Evolutionary conservation across 2,113 vertebrate species (phyloP), one percentile per base, ranked within the genome.

Genomic region (Ochotona princeps): DNA sequence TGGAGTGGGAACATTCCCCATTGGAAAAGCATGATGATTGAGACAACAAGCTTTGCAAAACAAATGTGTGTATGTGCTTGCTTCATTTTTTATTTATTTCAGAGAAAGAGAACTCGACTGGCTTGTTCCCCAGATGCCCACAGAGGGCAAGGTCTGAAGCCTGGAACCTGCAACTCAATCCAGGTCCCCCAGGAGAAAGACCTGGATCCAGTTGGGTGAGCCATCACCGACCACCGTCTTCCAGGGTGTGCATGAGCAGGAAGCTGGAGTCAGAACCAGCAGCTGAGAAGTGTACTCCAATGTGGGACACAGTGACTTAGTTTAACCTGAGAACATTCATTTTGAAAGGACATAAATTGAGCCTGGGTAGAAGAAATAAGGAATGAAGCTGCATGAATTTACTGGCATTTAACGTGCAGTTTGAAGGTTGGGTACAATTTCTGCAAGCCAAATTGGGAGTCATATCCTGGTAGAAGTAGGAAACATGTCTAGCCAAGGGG

Each of bases 361-460:
- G 21, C 10, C 44, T 79, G 81, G 28, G 72, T 75, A 66, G 65
- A 32, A 49, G 15, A 44, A 38, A 57, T 63, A 54, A 32, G 28
- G 80, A 93, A 32, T 26, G 80, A 93, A 92, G 47, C 74, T 54
- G 25, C 47, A 2, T 90, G 87, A 38, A n/a, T 67, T 85, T 15
- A 18, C 1, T 20, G 57, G 30, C 60, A 25, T 69, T 51, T 49
- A 65, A 63, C 51, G 57, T 17, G 23, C 32, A 49, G 30, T 49
- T 82, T 10, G 35, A 69, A 76, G 30, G 0, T 18, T 72, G 72
- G 26, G 18, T n/a, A 20, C 54, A 49, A 14, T 65, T 90, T 65
- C 44, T 54, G 6, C 5, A 21, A 87, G 26, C 65, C 28, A 7
- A 26, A 20, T 44, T 20, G 20, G 69, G 88, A 66, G 49, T 49